Conservation (phyloP, 1,140 invertebrate species). For the Drosophila bipectinata region DNA sequence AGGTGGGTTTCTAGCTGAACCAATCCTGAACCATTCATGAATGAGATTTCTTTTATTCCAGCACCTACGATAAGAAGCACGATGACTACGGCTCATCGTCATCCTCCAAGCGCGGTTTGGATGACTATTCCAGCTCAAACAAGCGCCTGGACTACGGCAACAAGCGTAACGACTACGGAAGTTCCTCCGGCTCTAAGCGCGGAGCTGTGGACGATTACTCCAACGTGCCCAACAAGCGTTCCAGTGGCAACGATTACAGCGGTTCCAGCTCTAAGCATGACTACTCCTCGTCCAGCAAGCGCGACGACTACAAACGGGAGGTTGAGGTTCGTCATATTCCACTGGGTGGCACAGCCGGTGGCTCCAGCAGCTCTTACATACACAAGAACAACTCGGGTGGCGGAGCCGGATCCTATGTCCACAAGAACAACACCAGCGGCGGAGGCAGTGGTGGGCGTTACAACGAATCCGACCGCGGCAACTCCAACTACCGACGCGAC, state of each 20-base stretch:
- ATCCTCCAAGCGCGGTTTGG: conserved; percentile 56
- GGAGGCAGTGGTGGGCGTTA: conserved; percentile 61
- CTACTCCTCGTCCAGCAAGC: conserved; percentile 68
- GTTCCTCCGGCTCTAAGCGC: conserved; percentile 61
- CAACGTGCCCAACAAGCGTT: conserved; percentile 67
- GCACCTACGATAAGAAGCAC: conserved; percentile 77
- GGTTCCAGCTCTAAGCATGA: conserved; percentile 67
- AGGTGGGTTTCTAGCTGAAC: conserved; percentile 42
- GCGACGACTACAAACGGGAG: conserved; percentile 71
- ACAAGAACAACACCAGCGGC: conserved; percentile 56
- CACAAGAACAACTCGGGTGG: conserved; percentile 60
- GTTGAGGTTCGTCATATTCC: conserved; percentile 74
- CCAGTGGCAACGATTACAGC: conserved; percentile 63
- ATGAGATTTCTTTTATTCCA: not conserved
- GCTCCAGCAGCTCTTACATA: conserved; percentile 63
- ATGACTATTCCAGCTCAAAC: conserved; percentile 66
- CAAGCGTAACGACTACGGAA: conserved; percentile 70
- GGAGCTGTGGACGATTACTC: conserved; percentile 73
- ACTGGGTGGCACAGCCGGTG: conserved; percentile 45
- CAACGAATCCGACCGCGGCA: conserved; percentile 65
- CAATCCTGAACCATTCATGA: not conserved
- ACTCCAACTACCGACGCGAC: conserved; percentile 71
- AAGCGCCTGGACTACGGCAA: conserved; percentile 73
- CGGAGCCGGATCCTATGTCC: conserved; percentile 55
- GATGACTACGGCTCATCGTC: conserved; percentile 74